A percentile compares a stretch with the other conserved stretches of the same genome.
These are phyloP conservation scores for Chydorus sphaericus DNA, from an alignment of 2,888 invertebrate genomes.

Conservation along the genomic window DNA sequence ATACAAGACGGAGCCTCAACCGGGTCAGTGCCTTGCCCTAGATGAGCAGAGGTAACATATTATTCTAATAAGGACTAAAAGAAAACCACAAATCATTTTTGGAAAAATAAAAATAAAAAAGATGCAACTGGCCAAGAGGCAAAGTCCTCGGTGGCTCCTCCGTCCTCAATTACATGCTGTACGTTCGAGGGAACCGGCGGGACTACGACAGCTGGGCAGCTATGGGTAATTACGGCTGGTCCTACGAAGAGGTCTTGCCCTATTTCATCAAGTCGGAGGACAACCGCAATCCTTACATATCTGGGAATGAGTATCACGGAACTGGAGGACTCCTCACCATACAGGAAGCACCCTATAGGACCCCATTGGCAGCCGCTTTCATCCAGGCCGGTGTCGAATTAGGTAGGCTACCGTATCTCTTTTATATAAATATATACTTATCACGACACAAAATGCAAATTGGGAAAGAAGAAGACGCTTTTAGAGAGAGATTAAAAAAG, in stretches of 20 bases:
- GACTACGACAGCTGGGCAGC: constrained; percentile 79
- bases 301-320: constrained; percentile 57
- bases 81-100: not conserved
- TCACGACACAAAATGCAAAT: too few species aligned
- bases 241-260: constrained; percentile 48
- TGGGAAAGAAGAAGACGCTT: not conserved
- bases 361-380: constrained; percentile 23
- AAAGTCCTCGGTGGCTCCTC: constrained; percentile 82
- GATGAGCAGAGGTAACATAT: constrained; percentile 4
- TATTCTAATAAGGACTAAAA: not conserved
- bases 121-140: constrained; percentile 73
- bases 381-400: constrained; percentile 22
- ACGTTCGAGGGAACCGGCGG: constrained; percentile 65
- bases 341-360: constrained; percentile 17
- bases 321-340: constrained; percentile 26
- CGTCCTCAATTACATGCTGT: constrained; percentile 82
- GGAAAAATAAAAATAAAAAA: constrained; percentile 19
- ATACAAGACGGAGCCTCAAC: constrained; percentile 57
- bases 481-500: not conserved
- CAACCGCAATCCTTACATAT: constrained; percentile 74
- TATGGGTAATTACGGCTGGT: constrained; percentile 74
- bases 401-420: constrained; percentile 17
- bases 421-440: too few species aligned
- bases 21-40: constrained; percentile 20
- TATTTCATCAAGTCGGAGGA: constrained; percentile 76